A percentile compares a stretch with the other conserved stretches of the same genome.
Evolutionary conservation across 2,113 vertebrate species (phyloP).

Genomic region (Actenoides lindsayi): DNA sequence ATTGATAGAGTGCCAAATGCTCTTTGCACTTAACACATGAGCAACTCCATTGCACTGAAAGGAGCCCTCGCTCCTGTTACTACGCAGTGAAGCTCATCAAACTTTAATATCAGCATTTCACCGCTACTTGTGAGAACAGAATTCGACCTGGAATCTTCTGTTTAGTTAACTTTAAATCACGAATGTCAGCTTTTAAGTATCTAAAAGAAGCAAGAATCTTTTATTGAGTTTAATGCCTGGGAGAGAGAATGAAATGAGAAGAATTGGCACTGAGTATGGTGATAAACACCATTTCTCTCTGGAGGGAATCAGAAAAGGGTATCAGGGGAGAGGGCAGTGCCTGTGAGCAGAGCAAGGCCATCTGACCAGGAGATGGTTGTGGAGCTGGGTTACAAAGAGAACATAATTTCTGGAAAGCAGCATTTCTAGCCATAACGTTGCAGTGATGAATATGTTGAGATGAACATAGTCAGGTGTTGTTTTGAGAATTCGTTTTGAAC

Average conservation of each 20-base stretch:
- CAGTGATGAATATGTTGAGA: not conserved
- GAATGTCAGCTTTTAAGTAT: not conserved
- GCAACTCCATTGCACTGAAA: fast-evolving
- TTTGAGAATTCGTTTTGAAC: not conserved
- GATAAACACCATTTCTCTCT: not conserved
- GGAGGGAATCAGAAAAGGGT: not conserved
- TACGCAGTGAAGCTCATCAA: not conserved
- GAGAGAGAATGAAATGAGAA: not conserved
- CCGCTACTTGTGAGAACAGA: not conserved
- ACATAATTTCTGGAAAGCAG: not conserved
- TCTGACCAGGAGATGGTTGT: not conserved
- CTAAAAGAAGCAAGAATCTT: not conserved
- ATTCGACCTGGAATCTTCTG: not conserved
- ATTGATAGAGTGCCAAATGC: not conserved
- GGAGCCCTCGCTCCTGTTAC: not conserved
- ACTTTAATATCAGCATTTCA: not conserved
- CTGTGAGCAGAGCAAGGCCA: not conserved
- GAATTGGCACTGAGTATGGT: not conserved
- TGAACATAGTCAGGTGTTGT: not conserved
- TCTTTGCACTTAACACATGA: not conserved
- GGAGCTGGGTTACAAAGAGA: not conserved
- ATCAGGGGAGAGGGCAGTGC: not conserved
- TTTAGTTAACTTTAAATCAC: not conserved
- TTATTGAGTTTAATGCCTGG: not conserved
- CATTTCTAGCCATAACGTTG: not conserved